A percentile compares a stretch with the other conserved stretches of the same genome.
These are phyloP conservation scores for Littorina saxatilis DNA, from an alignment of 1,140 invertebrate genomes.

Conservation along the genomic window DNA sequence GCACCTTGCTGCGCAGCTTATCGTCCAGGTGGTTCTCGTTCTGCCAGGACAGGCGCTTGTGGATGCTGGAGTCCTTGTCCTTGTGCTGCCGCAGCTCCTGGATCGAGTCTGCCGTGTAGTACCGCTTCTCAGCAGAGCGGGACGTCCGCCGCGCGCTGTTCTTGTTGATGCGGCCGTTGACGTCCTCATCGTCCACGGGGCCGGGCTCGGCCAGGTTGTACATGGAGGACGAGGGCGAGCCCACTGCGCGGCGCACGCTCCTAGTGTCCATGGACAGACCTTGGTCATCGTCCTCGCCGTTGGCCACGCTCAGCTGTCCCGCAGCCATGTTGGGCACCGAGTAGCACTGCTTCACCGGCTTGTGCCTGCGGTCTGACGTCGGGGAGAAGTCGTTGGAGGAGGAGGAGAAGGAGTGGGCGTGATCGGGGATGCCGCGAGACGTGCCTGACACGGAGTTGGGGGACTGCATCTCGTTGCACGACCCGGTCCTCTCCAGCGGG, in stretches of 20 bases:
- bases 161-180: conserved; percentile 51
- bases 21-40: conserved; percentile 65
- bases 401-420: not conserved
- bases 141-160: conserved; percentile 76
- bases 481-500: conserved; percentile 1
- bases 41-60: conserved; percentile 83
- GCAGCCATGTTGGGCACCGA: conserved; percentile 47
- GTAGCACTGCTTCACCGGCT: conserved; percentile 37
- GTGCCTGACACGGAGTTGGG: not conserved
- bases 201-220: conserved; percentile 42
- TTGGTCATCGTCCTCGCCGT: not conserved
- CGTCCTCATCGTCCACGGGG: conserved; percentile 63
- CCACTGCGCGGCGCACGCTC: not conserved
- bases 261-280: not conserved
- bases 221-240: conserved; percentile 38
- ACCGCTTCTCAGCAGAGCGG: conserved; percentile 78
- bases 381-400: conserved; percentile 33
- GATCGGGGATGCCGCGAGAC: not conserved
- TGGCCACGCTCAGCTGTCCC: not conserved
- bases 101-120: conserved; percentile 83
- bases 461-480: conserved; percentile 23
- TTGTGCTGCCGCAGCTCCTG: conserved; percentile 80
- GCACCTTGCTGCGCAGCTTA: conserved; percentile 58
- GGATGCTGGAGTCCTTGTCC: conserved; percentile 79
- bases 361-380: conserved; percentile 30